A percentile compares a stretch with the other conserved stretches of the same genome.
Conservation (phyloP, 2,888 invertebrate species). For the Drosophila anomalipes region DNA sequence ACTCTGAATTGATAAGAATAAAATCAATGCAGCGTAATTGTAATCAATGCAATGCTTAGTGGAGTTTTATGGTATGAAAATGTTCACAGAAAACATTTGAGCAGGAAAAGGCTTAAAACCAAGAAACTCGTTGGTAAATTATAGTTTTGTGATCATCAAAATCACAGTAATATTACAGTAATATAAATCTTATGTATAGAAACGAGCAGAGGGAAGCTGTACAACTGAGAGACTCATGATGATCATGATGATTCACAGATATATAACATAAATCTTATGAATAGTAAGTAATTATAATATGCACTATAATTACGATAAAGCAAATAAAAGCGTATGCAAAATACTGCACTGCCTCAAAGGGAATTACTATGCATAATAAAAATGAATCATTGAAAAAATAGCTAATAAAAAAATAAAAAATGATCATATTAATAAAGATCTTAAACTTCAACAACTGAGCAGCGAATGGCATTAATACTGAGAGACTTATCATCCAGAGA, state of each 20-base stretch:
- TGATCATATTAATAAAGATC: not conserved
- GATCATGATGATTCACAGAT: not conserved
- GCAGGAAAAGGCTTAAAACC: not conserved
- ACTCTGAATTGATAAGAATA: not conserved
- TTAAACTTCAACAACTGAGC: not conserved
- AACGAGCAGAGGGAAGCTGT: not conserved
- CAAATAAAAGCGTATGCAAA: not conserved
- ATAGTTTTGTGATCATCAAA: not conserved
- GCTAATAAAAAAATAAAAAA: not conserved
- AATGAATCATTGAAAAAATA: not conserved
- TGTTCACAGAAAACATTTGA: not conserved
- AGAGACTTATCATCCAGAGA: not conserved
- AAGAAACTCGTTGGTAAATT: not conserved
- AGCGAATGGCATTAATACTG: not conserved
- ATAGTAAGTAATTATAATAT: not conserved
- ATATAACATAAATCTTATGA: not conserved
- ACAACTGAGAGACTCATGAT: not conserved
- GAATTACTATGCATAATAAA: not conserved
- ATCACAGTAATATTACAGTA: not conserved
- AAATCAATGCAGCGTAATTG: not conserved
- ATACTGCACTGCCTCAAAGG: not conserved
- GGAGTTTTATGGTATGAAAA: not conserved
- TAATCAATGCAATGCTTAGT: not conserved
- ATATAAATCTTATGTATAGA: not conserved
- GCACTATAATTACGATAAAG: not conserved